phyloP scores from a whole-genome alignment of 2,888 invertebrate species.

The Platycheirus albimanus region DNA sequence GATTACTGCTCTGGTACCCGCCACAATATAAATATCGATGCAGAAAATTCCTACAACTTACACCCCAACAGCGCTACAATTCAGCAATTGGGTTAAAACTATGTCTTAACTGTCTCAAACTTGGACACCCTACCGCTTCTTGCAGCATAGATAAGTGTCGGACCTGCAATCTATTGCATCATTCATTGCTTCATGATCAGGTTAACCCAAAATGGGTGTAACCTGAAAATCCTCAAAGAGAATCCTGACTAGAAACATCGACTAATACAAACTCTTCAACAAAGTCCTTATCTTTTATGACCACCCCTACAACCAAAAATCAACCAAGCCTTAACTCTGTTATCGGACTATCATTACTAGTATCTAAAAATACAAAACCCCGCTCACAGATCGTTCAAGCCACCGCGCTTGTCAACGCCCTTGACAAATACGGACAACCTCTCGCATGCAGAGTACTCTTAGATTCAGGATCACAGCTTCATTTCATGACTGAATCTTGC shows the following conservation, averaged over 20 bases:
- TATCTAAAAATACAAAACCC: neutral
- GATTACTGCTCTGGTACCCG: neutral
- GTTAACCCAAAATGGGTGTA: neutral
- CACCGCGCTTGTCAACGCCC: neutral
- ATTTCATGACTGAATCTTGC: conserved; percentile 15
- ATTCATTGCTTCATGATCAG: conserved; percentile 1
- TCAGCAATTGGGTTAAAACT: conserved; percentile 1
- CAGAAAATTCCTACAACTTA: conserved; percentile 1
- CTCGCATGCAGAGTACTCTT: conserved; percentile 10
- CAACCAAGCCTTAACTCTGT: neutral
- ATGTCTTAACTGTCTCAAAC: neutral
- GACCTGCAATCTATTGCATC: neutral
- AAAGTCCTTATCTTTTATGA: neutral
- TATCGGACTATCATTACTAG: neutral
- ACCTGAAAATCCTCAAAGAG: neutral
- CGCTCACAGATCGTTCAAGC: neutral
- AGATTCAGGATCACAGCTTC: neutral
- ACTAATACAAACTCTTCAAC: neutral
- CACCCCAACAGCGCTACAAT: conserved; percentile 4
- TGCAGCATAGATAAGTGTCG: conserved; percentile 2
- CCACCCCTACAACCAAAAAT: neutral
- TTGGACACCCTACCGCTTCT: neutral
- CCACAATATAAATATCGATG: conserved; percentile 6
- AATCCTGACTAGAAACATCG: neutral
- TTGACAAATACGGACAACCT: conserved; percentile 7